Conservation (phyloP, 2,888 invertebrate genomes). For the Spodoptera picta region DNA sequence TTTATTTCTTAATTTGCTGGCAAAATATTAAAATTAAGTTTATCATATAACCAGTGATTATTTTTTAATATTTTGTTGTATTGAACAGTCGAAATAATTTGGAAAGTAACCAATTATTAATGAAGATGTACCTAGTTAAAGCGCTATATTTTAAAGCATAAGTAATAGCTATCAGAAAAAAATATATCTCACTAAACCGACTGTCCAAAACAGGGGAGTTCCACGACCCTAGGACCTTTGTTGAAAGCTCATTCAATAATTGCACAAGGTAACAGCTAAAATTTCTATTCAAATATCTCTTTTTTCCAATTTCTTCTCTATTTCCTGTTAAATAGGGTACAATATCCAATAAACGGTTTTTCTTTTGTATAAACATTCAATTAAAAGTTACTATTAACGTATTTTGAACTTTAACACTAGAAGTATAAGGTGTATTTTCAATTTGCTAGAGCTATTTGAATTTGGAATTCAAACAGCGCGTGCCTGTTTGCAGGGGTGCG, state of each 20-base stretch:
- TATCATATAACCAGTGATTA: no score
- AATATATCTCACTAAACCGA: no score
- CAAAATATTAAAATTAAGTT: no score
- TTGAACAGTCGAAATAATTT: no score
- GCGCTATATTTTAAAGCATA: no score
- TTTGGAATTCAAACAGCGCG: slow-evolving; percentile 68
- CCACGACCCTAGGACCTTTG: slow-evolving; percentile 43
- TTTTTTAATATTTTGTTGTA: no score
- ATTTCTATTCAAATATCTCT: slow-evolving; percentile 25
- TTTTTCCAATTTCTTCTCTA: slow-evolving; percentile 44
- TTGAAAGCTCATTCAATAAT: slow-evolving; percentile 72
- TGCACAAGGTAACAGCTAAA: slow-evolving; percentile 62
- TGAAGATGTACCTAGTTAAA: no score
- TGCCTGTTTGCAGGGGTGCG: slow-evolving; percentile 83
- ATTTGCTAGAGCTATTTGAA: slow-evolving; percentile 4
- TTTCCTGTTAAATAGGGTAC: fast-evolving
- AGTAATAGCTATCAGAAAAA: no score
- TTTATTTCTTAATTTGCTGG: no score
- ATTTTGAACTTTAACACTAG: neutral
- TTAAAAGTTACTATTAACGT: neutral
- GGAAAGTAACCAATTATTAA: no score
- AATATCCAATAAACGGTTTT: slow-evolving; percentile 18
- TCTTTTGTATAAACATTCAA: slow-evolving; percentile 15
- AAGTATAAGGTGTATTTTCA: neutral
- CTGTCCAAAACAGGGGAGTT: slow-evolving; percentile 26